Percentiles rank a stretch among this genome's conserved stretches.
These are phyloP conservation scores for Acrocera orbiculus DNA, from an alignment of 2,888 invertebrate species.

Conservation along the genomic window DNA sequence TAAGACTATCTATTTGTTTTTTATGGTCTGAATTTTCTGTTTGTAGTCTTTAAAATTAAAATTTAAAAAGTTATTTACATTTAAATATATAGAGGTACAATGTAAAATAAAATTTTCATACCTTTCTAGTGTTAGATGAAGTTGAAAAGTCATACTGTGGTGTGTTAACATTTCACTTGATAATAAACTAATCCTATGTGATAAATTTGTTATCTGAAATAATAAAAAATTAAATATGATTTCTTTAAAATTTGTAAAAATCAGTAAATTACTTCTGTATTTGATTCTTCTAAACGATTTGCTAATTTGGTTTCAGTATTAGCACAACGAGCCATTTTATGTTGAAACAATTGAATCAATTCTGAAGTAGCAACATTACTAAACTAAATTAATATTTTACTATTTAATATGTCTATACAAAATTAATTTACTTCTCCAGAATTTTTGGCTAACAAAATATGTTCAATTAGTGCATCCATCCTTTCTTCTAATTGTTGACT, in stretches of 20 bases:
- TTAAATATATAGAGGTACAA: not conserved
- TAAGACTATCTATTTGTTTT: constrained; percentile 22
- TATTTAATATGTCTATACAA: too few species aligned
- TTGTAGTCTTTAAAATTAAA: constrained; percentile 17
- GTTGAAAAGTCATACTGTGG: constrained; percentile 25
- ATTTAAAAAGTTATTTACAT: not conserved
- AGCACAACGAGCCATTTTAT: constrained; percentile 24
- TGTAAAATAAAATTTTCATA: constrained; percentile 9
- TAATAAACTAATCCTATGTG: constrained; percentile 23
- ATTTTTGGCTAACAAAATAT: constrained; percentile 6
- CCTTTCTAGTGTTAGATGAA: constrained; percentile 26
- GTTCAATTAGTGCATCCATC: constrained; percentile 18
- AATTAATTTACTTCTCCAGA: constrained; percentile 4
- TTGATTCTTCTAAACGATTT: constrained; percentile 23
- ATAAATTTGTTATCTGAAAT: constrained; percentile 20
- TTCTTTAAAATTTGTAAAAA: too few species aligned
- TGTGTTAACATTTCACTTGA: constrained; percentile 24
- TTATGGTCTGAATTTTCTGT: constrained; percentile 24
- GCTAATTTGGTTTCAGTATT: constrained; percentile 18
- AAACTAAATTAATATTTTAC: too few species aligned
- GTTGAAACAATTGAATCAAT: constrained; percentile 26
- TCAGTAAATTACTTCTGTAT: constrained; percentile 15
- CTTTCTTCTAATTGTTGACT: constrained; percentile 25
- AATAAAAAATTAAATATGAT: constrained; percentile 1
- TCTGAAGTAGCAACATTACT: constrained; percentile 26